These are phyloP conservation scores for Ctenosaura bakeri DNA, from an alignment of 2,797 vertebrate species.

Conservation along the genomic window DNA sequence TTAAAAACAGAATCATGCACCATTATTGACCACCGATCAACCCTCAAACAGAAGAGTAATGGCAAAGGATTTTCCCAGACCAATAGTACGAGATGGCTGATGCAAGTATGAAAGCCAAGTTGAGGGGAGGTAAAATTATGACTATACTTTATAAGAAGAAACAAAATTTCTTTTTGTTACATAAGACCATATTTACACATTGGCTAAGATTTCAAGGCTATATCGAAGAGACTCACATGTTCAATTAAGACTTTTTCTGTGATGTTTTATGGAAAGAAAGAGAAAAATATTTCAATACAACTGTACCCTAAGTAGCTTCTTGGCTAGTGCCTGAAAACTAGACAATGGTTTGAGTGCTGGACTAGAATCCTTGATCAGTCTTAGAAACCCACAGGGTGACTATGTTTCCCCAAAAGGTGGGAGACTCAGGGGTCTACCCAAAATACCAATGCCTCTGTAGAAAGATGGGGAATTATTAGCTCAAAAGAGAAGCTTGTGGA, in stretches of 20 bases:
- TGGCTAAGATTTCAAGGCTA: neutral
- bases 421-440: too few species aligned
- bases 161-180: neutral
- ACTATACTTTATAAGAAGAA: neutral
- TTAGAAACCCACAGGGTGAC: too few species aligned
- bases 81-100: neutral
- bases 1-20: neutral
- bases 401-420: too few species aligned
- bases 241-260: neutral
- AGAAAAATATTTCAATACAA: neutral
- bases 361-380: too few species aligned
- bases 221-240: neutral
- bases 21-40: neutral
- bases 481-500: too few species aligned
- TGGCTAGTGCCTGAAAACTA: neutral
- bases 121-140: neutral
- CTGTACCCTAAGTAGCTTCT: neutral
- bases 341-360: neutral
- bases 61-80: neutral
- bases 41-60: neutral
- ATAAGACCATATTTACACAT: neutral
- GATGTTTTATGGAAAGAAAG: neutral
- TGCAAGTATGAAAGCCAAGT: neutral
- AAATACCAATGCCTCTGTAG: too few species aligned
- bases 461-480: too few species aligned